A percentile compares a stretch with the other conserved stretches of the same genome.
Evolutionary conservation across 2,113 vertebrate species (phyloP).

Genomic region (Urocolius indicus): DNA sequence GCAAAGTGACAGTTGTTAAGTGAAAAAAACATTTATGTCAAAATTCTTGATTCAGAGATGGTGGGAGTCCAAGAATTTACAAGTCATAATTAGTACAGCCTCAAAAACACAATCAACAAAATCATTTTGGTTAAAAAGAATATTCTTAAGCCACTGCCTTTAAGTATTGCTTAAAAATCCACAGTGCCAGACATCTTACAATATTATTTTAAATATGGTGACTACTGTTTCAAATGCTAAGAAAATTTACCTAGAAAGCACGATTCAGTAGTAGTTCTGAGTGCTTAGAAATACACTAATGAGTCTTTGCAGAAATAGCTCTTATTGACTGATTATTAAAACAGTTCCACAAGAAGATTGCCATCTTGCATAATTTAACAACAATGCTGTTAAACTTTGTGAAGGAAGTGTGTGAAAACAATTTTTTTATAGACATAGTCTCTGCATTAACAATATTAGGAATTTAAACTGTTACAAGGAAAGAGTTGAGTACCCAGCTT

Average conservation of each 20-base stretch:
- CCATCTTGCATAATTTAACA: conserved; percentile 38
- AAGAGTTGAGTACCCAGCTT: background rate
- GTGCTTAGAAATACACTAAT: background rate
- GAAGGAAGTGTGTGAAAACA: conserved; percentile 31
- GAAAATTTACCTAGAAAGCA: background rate
- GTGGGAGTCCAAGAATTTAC: background rate
- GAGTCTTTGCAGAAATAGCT: conserved; percentile 28
- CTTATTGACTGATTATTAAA: conserved; percentile 18
- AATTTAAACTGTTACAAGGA: background rate
- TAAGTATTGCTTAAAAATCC: background rate
- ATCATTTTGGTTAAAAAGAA: background rate
- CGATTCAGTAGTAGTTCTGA: conserved; percentile 6
- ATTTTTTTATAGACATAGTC: background rate
- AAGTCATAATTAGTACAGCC: background rate
- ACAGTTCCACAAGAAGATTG: conserved; percentile 4
- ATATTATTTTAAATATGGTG: background rate
- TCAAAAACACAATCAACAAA: background rate
- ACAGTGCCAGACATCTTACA: background rate
- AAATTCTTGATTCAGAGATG: background rate
- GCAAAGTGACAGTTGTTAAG: background rate
- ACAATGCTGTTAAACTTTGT: background rate
- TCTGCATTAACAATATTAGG: background rate
- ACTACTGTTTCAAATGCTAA: background rate
- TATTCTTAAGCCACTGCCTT: background rate
- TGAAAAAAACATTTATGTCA: background rate